phyloP scores from a whole-genome alignment of 2,113 vertebrate species.

The Eubucco bourcierii region DNA sequence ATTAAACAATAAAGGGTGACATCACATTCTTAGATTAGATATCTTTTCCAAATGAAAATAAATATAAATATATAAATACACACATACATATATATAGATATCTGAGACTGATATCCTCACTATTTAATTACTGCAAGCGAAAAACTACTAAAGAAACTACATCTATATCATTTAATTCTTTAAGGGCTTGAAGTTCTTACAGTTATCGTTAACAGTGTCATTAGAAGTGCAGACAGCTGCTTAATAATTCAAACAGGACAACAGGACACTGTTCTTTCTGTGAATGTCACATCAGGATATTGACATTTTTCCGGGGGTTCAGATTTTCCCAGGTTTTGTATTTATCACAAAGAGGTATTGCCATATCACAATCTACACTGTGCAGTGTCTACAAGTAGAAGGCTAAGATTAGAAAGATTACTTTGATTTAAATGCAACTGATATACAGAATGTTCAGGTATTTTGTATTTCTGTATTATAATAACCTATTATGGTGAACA shows the following conservation, averaged over 20 bases:
- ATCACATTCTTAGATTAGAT: neutral
- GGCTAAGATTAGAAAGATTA: conserved; percentile 39
- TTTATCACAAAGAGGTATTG: neutral
- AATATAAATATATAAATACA: no score
- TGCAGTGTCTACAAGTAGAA: conserved; percentile 18
- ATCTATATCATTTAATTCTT: neutral
- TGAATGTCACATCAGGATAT: conserved; percentile 19
- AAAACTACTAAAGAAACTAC: neutral
- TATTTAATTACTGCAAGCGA: neutral
- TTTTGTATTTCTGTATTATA: conserved; percentile 44
- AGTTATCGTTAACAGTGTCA: neutral
- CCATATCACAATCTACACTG: conserved; percentile 4
- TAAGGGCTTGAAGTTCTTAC: neutral
- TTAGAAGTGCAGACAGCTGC: neutral
- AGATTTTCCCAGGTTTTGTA: conserved; percentile 5
- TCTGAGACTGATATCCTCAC: neutral
- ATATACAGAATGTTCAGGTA: conserved; percentile 37
- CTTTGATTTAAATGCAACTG: conserved; percentile 49
- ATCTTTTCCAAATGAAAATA: neutral
- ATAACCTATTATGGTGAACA: conserved; percentile 25
- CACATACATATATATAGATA: neutral
- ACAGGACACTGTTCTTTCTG: neutral
- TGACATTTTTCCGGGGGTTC: neutral
- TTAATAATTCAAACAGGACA: conserved; percentile 32
- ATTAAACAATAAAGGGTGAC: neutral